Percentiles rank a stretch among this genome's conserved stretches.
Conservation (phyloP, 1,140 invertebrate species). For the Octopus sinensis region DNA sequence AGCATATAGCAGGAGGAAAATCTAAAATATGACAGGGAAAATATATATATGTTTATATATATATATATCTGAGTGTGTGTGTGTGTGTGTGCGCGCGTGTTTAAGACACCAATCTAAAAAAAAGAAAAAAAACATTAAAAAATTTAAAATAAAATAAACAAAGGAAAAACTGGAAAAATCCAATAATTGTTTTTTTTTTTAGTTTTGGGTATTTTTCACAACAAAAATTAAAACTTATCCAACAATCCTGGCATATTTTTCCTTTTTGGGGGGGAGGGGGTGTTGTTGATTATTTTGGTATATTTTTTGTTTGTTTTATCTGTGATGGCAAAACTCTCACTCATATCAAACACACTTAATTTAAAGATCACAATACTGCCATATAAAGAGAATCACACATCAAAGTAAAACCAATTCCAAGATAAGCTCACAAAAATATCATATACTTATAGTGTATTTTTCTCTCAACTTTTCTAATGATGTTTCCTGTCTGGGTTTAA, state of each 20-base stretch:
- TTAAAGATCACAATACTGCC: slow-evolving; percentile 17
- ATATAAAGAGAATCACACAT: slow-evolving; percentile 16
- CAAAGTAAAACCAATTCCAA: slow-evolving; percentile 16
- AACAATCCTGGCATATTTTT: background rate
- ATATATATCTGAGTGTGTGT: too few relatives aligned
- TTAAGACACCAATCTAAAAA: slow-evolving; percentile 15
- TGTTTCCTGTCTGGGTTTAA: background rate
- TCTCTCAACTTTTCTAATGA: slow-evolving; percentile 13
- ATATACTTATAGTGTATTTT: slow-evolving; percentile 8
- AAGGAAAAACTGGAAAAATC: background rate
- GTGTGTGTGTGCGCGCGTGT: background rate
- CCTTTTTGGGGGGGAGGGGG: too few relatives aligned
- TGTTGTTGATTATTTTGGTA: background rate
- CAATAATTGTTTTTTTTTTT: slow-evolving; percentile 2
- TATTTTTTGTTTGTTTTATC: slow-evolving; percentile 4
- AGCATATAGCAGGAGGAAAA: slow-evolving; percentile 9
- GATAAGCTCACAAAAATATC: slow-evolving; percentile 17
- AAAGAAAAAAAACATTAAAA: background rate
- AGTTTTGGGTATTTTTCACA: slow-evolving; percentile 6
- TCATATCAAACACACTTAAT: slow-evolving; percentile 14
- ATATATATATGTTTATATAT: too few relatives aligned
- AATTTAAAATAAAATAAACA: background rate
- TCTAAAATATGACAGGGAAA: background rate
- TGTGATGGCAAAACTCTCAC: slow-evolving; percentile 11
- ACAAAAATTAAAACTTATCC: slow-evolving; percentile 17